Conservation (phyloP, 2,113 vertebrate genomes). For the Macrotis lagotis region DNA sequence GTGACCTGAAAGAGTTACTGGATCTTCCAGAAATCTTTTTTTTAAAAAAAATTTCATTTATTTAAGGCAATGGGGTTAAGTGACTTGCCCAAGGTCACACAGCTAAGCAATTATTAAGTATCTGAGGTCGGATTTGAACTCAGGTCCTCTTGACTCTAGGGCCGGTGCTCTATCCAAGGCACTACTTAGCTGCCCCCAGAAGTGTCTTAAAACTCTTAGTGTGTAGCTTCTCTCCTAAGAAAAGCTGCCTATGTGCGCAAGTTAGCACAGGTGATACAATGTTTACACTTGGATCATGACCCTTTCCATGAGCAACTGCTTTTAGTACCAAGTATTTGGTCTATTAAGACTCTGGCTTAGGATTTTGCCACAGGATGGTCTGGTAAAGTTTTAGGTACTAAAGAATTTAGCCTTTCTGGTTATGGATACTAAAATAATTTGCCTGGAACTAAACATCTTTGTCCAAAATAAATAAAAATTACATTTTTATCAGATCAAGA, state of each 20-base stretch:
- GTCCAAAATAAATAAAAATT: conserved; percentile 43
- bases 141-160: too few relatives aligned
- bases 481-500: conserved; percentile 14
- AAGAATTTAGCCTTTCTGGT: conserved; percentile 20
- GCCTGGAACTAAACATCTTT: conserved; percentile 40
- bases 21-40: background rate
- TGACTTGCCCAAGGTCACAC: too few relatives aligned
- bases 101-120: too few relatives aligned
- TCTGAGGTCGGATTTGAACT: too few relatives aligned
- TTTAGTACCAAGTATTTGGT: conserved; percentile 41
- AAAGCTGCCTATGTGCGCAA: conserved; percentile 43
- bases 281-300: conserved; percentile 6
- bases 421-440: conserved; percentile 50
- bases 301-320: conserved; percentile 11
- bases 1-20: conserved; percentile 52
- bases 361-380: conserved; percentile 30
- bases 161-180: too few relatives aligned
- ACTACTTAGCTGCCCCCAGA: too few relatives aligned
- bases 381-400: conserved; percentile 20
- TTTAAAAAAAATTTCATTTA: too few relatives aligned
- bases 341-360: conserved; percentile 45
- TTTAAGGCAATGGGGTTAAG: too few relatives aligned
- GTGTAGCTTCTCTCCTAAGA: conserved; percentile 18
- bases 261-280: conserved; percentile 22
- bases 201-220: conserved; percentile 2